Base-by-base conservation (phyloP, 1,140 invertebrate genomes). In the Pentalonia nigronervosa region DNA sequence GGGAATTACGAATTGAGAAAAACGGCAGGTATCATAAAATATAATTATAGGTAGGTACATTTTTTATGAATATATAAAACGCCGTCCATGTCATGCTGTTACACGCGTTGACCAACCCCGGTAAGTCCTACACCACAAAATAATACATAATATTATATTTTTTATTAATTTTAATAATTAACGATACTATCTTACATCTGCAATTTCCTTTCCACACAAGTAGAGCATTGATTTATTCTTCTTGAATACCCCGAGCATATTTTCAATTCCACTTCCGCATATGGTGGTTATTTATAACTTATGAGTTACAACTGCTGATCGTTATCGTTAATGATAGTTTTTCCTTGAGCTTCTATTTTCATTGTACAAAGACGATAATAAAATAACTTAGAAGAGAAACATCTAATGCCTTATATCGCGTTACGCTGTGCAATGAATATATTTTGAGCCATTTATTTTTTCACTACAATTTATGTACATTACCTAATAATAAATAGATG, bases 301-400 rank as follows among this genome's bases (percentile, higher is more conserved):
- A 9, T 60, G 17, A 67, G 14, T 76, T 76, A 76, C 30, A 17
- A 23, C 8, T 76, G 14, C 30, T 17, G 60, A 76, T 76, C 30
- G 60, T 17, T 76, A n/a, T 76, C 4, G n/a, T 34, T n/a, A 76
- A 17, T 76, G 30, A 6, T 17, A n/a, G 14, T 17, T 76, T 76
- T 76, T 76, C 30, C n/a, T n/a, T 76, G 30, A 76, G n/a, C 60
- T n/a, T 67, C 60, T 76, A 76, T 76, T 76, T 76, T 76, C 60
- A 76, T n/a, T n/a, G 17, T 76, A n/a, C 17, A 76, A n/a, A 76
- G 11, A 56, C 23, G 25, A 9, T 25, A 56, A 25, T 53, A 76
- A n/a, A 76, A 76, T 3, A n/a, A 34, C 60, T 76, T 76, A 76
- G 6, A 53, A 67, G n/a, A 9, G 60, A n/a, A 67, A n/a, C 30